Evolutionary conservation across 2,888 invertebrate species (phyloP).

Genomic region (Heliconius ismenius): DNA sequence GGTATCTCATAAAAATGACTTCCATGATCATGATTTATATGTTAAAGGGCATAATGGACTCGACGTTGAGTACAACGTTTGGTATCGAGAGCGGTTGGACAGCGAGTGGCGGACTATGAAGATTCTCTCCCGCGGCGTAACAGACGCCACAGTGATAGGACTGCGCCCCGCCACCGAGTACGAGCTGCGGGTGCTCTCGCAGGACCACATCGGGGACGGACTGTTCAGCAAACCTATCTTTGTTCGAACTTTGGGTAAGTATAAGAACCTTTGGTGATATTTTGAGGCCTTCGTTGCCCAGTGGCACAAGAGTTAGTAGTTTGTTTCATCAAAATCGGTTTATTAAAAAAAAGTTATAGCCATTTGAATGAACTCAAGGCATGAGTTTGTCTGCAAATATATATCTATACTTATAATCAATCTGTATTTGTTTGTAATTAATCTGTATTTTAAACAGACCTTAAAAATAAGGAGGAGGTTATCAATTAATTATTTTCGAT

Average conservation of each 20-base stretch:
- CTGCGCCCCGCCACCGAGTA: constrained; percentile 89
- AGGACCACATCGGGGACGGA: constrained; percentile 92
- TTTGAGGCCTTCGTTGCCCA: too few relatives aligned
- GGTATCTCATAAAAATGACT: neutral
- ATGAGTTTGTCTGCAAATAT: too few relatives aligned
- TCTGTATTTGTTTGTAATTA: too few relatives aligned
- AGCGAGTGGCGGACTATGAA: constrained; percentile 92
- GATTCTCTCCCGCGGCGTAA: constrained; percentile 86
- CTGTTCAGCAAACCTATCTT: constrained; percentile 93
- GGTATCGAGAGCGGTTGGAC: constrained; percentile 89
- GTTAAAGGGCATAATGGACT: constrained; percentile 86
- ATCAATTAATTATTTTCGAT: too few relatives aligned
- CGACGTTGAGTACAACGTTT: constrained; percentile 91
- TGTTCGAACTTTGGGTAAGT: constrained; percentile 84
- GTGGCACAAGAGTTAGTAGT: too few relatives aligned
- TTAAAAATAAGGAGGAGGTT: too few relatives aligned
- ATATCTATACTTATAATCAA: too few relatives aligned
- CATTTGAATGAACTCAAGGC: too few relatives aligned
- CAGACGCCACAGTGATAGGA: constrained; percentile 89
- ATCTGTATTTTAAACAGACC: too few relatives aligned
- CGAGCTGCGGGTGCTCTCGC: constrained; percentile 94
- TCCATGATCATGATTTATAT: neutral
- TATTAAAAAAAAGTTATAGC: too few relatives aligned
- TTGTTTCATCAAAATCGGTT: too few relatives aligned
- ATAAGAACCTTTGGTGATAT: neutral